These are phyloP conservation scores for Caenorhabditis doughertyi DNA, from an alignment of 2,888 invertebrate genomes.

Conservation along the genomic window DNA sequence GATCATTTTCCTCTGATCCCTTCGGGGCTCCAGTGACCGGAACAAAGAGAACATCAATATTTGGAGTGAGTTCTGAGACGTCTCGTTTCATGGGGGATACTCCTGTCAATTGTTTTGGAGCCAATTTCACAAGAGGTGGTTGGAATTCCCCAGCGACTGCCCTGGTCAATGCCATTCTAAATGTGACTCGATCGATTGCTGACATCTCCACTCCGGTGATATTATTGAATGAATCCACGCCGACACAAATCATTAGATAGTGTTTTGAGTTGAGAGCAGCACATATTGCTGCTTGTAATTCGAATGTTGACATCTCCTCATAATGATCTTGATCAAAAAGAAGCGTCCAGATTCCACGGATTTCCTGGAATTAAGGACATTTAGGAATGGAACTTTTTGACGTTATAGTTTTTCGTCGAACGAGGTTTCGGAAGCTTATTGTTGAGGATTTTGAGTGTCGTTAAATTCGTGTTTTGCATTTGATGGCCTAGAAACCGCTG, in stretches of 20 bases:
- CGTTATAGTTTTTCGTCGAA: not conserved
- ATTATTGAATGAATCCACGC: slow-evolving; percentile 42
- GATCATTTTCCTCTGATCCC: not conserved
- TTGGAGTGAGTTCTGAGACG: slow-evolving; percentile 41
- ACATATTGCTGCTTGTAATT: slow-evolving; percentile 59
- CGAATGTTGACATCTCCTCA: slow-evolving; percentile 41
- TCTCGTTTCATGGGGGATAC: slow-evolving; percentile 56
- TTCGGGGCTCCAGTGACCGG: slow-evolving; percentile 18
- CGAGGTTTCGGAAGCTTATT: too few species aligned
- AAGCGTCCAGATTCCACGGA: slow-evolving; percentile 55
- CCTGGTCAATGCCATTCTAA: slow-evolving; percentile 56
- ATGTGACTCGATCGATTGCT: slow-evolving; percentile 47
- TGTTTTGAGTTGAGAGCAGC: slow-evolving; percentile 60
- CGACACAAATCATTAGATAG: slow-evolving; percentile 49
- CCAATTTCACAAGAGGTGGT: slow-evolving; percentile 45
- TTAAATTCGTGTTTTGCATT: too few species aligned
- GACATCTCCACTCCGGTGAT: slow-evolving; percentile 61
- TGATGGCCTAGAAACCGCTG: too few species aligned
- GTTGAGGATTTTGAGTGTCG: too few species aligned
- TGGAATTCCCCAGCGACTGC: slow-evolving; percentile 63
- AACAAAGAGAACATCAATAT: slow-evolving; percentile 48
- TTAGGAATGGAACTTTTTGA: not conserved
- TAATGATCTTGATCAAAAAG: slow-evolving; percentile 46
- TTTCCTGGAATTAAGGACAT: slow-evolving; percentile 54
- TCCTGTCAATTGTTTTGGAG: slow-evolving; percentile 45